Conservation (phyloP, 2,797 vertebrate genomes). For the Dendrocincla fuliginosa region DNA sequence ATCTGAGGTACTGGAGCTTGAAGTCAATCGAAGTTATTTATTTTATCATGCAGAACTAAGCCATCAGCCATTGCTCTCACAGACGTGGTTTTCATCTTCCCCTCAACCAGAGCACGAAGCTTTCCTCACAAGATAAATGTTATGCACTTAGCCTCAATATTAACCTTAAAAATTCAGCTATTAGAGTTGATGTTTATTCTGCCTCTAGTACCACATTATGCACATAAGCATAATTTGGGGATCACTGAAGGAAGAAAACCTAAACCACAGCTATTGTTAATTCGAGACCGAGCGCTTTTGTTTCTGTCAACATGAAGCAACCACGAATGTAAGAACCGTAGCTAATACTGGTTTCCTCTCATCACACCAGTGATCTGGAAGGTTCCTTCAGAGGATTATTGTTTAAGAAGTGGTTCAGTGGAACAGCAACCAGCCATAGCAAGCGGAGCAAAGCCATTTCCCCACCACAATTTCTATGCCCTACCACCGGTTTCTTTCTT, state of each 20-base stretch:
- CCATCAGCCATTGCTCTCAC: constrained; percentile 35
- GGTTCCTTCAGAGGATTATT: constrained; percentile 35
- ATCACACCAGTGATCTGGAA: constrained; percentile 10
- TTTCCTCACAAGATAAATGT: constrained; percentile 4
- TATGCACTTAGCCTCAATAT: neutral
- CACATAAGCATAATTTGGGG: neutral
- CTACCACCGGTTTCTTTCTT: neutral
- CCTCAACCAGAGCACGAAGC: neutral
- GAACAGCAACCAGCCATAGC: neutral
- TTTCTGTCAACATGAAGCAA: neutral
- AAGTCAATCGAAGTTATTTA: constrained; percentile 61
- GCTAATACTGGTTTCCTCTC: neutral
- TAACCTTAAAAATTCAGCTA: constrained; percentile 38
- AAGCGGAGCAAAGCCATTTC: neutral
- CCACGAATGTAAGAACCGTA: neutral
- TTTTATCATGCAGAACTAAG: constrained; percentile 62
- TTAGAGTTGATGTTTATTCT: constrained; percentile 24
- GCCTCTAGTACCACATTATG: constrained; percentile 3
- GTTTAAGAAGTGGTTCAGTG: neutral
- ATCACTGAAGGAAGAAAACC: neutral
- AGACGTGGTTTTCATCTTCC: constrained; percentile 1
- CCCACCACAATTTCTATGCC: neutral
- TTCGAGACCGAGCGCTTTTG: neutral
- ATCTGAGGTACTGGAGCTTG: constrained; percentile 51
- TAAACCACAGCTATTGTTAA: constrained; percentile 17